These are phyloP conservation scores for Andrena dorsata DNA, from an alignment of 2,888 invertebrate species.

Conservation along the genomic window DNA sequence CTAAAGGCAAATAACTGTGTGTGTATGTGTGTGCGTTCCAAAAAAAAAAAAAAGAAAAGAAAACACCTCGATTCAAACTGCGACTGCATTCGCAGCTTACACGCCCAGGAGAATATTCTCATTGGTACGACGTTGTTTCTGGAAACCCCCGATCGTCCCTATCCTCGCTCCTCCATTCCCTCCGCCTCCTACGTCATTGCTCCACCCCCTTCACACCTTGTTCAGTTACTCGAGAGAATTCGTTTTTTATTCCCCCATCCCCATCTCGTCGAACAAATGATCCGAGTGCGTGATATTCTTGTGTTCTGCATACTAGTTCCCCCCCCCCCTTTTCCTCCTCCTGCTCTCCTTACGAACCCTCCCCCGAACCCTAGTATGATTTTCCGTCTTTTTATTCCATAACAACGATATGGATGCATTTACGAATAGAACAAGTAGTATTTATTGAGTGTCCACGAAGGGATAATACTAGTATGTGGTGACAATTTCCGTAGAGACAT, in stretches of 20 bases:
- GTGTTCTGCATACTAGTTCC: conserved; percentile 49
- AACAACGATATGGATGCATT: conserved; percentile 67
- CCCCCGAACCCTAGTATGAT: conserved; percentile 42
- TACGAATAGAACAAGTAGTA: conserved; percentile 69
- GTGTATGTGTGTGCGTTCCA: conserved; percentile 47
- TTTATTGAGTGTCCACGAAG: conserved; percentile 68
- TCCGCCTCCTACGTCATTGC: not conserved
- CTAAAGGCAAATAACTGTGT: conserved; percentile 80
- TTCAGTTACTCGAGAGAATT: conserved; percentile 31
- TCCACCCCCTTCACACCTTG: not conserved
- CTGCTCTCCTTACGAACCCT: not conserved
- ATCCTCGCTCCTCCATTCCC: not conserved
- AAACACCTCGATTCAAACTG: conserved; percentile 33
- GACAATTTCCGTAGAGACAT: conserved; percentile 63
- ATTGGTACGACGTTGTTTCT: conserved; percentile 45
- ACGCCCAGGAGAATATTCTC: conserved; percentile 29
- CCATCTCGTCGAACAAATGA: conserved; percentile 27
- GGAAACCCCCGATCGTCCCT: not conserved
- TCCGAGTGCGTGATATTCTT: conserved; percentile 52
- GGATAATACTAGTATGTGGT: conserved; percentile 65
- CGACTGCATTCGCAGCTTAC: conserved; percentile 54
- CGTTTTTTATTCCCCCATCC: conserved; percentile 3
- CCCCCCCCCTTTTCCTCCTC: not conserved
- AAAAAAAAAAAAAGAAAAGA: not conserved
- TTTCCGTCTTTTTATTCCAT: conserved; percentile 60